Evolutionary conservation across 2,113 vertebrate genomes (phyloP), one percentile per base, ranked within the genome.

Genomic region (Trichomycterus rosablanca): DNA sequence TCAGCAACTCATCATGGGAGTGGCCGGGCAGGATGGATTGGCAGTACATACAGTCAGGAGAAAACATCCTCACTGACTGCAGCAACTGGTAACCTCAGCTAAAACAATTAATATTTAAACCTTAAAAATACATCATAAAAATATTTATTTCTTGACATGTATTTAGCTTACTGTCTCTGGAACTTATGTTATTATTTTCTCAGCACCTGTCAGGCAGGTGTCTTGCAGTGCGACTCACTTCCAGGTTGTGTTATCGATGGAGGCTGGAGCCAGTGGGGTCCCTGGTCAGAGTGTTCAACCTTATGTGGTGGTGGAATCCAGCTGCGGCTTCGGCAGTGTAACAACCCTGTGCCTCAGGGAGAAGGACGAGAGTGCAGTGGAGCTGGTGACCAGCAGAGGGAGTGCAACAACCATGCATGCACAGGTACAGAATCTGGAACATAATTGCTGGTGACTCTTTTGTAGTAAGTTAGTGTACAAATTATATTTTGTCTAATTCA

Each of bases 131-230:
- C 9, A 35, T 35, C 34, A 35, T n/a, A n/a, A n/a, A n/a, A n/a
- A n/a, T n/a, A n/a, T n/a, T n/a, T n/a, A n/a, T n/a, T n/a, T n/a
- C n/a, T 6, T 44, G 24, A 30, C 35, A 11, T 2, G 19, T 40
- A 24, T 42, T 26, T 3, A 42, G 23, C n/a, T 56, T 3, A 42
- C 22, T 30, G 14, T 20, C 22, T 10, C 16, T 12, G 2, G 16
- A 7, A 6, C 23, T 40, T 60, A 15, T 65, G n/a, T n/a, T 6
- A 12, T 51, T 1, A 12, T 24, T 40, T 34, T 37, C 26, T 45
- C 77, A 94, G 93, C 67, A 88, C 90, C 1, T 95, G 92, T 1
- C 72, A 81, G 48, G 76, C 72, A 0, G 93, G 93, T 0, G 71
- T 80, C 1, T 68, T 94, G 23, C 75, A 76, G 26, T 93, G 91